These are phyloP conservation scores for Panthera tigris DNA, from an alignment of 2,113 vertebrate genomes.

Conservation along the genomic window DNA sequence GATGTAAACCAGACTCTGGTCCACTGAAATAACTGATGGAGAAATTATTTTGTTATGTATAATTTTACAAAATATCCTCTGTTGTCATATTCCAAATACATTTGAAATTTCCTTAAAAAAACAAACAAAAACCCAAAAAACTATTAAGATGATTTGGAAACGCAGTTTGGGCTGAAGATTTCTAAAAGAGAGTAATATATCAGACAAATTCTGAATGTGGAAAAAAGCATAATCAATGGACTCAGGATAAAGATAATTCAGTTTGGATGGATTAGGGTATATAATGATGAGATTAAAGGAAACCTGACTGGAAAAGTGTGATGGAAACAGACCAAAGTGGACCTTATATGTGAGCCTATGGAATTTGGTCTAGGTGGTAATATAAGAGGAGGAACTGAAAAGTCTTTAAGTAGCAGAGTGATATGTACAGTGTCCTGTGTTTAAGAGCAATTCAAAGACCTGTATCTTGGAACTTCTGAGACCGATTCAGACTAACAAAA, in stretches of 20 bases:
- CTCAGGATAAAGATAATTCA: not conserved
- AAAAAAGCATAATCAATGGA: not conserved
- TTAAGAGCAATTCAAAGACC: not conserved
- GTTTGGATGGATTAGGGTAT: not conserved
- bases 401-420: not conserved
- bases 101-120: slow-evolving; percentile 41
- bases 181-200: not conserved
- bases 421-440: not conserved
- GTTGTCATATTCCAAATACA: not conserved
- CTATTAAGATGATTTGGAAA: not conserved
- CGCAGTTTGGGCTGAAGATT: not conserved
- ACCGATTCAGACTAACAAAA: not conserved
- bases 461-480: not conserved
- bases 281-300: not conserved
- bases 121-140: not conserved
- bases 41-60: slow-evolving; percentile 30
- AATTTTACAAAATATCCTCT: slow-evolving; percentile 30
- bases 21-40: slow-evolving; percentile 35
- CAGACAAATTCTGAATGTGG: not conserved
- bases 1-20: slow-evolving; percentile 47
- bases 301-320: not conserved
- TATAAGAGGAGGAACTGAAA: not conserved
- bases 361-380: not conserved
- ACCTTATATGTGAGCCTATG: not conserved
- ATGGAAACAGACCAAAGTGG: not conserved